Conservation (phyloP, 2,797 vertebrate species). For the Stomatorhinus walkeri region DNA sequence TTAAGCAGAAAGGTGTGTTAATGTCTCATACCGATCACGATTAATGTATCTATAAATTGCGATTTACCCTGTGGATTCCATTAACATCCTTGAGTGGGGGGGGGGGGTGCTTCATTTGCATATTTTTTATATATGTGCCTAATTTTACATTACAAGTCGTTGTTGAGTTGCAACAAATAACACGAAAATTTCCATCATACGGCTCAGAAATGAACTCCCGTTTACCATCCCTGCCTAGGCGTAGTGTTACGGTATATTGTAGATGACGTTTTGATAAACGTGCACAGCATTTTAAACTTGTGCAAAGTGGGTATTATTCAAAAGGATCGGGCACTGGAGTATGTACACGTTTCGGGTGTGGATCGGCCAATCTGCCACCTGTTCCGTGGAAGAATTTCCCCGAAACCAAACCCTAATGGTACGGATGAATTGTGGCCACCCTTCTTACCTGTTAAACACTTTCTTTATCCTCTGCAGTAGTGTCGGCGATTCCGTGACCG, state of each 20-base stretch:
- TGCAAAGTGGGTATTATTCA: slow-evolving; percentile 18
- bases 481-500: slow-evolving; percentile 62
- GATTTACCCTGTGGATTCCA: neutral
- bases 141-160: neutral
- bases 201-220: neutral
- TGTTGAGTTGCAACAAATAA: neutral
- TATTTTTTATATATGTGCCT: neutral
- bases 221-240: neutral
- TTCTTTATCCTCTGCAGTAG: slow-evolving; percentile 72
- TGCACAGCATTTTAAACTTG: slow-evolving; percentile 33
- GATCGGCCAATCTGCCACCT: slow-evolving; percentile 22
- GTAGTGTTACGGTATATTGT: slow-evolving; percentile 14
- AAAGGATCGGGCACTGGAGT: neutral
- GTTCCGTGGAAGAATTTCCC: slow-evolving; percentile 20
- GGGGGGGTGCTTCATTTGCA: neutral
- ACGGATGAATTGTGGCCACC: neutral
- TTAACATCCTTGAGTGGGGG: neutral
- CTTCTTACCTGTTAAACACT: slow-evolving; percentile 77
- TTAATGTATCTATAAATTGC: neutral
- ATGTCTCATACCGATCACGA: neutral
- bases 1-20: neutral
- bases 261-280: slow-evolving; percentile 37
- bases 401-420: neutral
- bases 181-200: neutral
- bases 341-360: neutral